These are phyloP conservation scores for Proctacanthus coquilletti DNA, from an alignment of 1,140 invertebrate species.

Conservation along the genomic window DNA sequence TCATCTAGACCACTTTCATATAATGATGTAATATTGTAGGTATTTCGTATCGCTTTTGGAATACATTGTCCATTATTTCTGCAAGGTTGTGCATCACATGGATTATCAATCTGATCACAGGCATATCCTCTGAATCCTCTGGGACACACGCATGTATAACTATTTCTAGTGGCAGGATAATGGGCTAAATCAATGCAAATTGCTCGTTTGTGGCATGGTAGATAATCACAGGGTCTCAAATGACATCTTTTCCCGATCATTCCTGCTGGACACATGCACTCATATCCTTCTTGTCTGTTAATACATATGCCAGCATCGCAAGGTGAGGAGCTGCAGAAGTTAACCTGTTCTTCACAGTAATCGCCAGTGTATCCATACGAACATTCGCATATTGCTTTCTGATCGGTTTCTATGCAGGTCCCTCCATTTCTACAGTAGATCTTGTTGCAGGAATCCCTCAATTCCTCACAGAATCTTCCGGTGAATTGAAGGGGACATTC, in stretches of 20 bases:
- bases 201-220: constrained; percentile 33
- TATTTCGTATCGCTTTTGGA: constrained; percentile 12
- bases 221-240: constrained; percentile 37
- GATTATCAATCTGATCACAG: constrained; percentile 33
- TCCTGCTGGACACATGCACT: constrained; percentile 42
- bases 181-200: constrained; percentile 35
- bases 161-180: constrained; percentile 21
- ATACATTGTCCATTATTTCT: constrained; percentile 37
- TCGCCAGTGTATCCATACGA: constrained; percentile 31
- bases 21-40: no score
- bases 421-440: constrained; percentile 32
- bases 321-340: constrained; percentile 30
- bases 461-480: constrained; percentile 28
- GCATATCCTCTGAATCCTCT: constrained; percentile 33
- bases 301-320: constrained; percentile 43
- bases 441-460: constrained; percentile 34
- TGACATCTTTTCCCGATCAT: constrained; percentile 38
- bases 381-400: constrained; percentile 38
- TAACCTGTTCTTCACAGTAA: constrained; percentile 30
- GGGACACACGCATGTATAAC: constrained; percentile 36
- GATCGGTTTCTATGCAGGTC: constrained; percentile 30
- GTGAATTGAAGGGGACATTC: constrained; percentile 30
- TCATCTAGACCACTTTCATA: constrained; percentile 3
- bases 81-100: constrained; percentile 38
- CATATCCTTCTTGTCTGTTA: constrained; percentile 33